phyloP scores from a whole-genome alignment of 2,113 vertebrate species.

The Anser brachyrhynchus region DNA sequence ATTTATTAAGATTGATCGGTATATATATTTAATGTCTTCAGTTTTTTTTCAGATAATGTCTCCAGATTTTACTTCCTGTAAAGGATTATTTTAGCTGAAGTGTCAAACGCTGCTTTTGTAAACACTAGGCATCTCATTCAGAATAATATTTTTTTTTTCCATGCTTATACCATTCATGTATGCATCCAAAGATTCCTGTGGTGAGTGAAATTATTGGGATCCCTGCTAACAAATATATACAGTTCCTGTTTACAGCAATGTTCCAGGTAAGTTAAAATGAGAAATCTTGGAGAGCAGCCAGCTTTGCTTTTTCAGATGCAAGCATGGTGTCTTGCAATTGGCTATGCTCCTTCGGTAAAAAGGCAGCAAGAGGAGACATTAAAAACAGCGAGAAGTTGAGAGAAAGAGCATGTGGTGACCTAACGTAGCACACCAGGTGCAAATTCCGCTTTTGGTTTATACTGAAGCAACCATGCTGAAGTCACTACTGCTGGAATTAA shows the following conservation, averaged over 20 bases:
- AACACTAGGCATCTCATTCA: conserved; percentile 3
- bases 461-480: background rate
- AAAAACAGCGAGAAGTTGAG: background rate
- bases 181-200: conserved; percentile 12
- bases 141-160: background rate
- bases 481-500: background rate
- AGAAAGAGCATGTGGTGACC: background rate
- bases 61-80: background rate
- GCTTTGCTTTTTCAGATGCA: background rate
- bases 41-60: background rate
- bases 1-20: background rate
- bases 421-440: background rate
- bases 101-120: background rate
- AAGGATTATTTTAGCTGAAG: background rate
- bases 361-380: background rate
- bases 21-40: background rate
- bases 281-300: background rate
- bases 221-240: background rate
- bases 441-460: background rate
- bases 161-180: background rate
- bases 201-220: conserved; percentile 34
- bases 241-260: background rate
- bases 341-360: background rate
- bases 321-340: background rate
- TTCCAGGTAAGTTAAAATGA: conserved; percentile 41